phyloP scores from a whole-genome alignment of 2,797 vertebrate genomes.

The Pipistrellus pipistrellus region DNA sequence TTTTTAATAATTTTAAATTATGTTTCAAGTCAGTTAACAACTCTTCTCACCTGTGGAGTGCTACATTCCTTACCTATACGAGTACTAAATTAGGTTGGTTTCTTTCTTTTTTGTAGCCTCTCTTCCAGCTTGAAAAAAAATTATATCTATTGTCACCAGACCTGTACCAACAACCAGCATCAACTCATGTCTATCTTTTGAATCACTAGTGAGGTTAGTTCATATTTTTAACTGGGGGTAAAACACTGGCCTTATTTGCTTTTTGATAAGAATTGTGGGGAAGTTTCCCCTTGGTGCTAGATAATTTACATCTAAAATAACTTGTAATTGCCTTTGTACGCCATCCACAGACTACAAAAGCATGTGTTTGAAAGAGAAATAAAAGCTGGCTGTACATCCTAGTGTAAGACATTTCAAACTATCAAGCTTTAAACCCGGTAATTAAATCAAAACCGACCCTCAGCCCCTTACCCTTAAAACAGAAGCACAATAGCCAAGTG shows the following conservation, averaged over 20 bases:
- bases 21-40: conserved; percentile 67
- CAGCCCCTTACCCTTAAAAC: background rate
- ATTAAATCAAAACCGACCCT: conserved; percentile 10
- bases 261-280: background rate
- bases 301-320: background rate
- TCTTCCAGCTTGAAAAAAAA: conserved; percentile 47
- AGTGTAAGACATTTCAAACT: background rate
- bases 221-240: background rate
- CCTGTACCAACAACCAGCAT: background rate
- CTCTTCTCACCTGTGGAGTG: conserved; percentile 55
- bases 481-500: background rate
- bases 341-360: background rate
- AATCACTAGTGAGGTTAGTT: background rate
- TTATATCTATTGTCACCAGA: background rate
- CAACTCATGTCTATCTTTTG: background rate
- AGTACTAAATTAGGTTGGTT: conserved; percentile 28
- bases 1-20: conserved; percentile 65
- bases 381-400: background rate
- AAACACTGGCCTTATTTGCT: background rate
- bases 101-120: background rate
- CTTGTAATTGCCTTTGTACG: background rate
- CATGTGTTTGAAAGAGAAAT: background rate
- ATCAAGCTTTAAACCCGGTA: conserved; percentile 31
- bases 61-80: conserved; percentile 65
- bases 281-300: background rate